Conservation (phyloP, 64 coral and sea anemone species). For the Exaiptasia diaphana region DNA sequence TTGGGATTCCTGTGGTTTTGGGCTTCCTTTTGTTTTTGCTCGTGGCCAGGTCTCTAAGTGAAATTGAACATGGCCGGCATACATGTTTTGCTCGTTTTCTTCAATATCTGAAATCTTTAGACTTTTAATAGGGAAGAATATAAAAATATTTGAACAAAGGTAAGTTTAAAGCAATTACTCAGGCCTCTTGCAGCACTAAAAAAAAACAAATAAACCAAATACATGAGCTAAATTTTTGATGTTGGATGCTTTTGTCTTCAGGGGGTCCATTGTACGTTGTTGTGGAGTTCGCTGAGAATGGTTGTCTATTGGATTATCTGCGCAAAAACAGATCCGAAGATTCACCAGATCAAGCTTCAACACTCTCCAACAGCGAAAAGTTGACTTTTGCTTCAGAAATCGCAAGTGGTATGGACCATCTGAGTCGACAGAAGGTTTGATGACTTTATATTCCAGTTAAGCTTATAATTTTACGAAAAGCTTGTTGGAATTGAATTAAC, state of each 20-base stretch:
- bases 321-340: not conserved
- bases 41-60: too few species aligned
- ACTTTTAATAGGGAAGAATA: too few species aligned
- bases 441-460: not conserved
- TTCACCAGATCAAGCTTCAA: not conserved
- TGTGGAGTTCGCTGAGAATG: constrained; percentile 55
- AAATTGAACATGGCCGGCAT: too few species aligned
- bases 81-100: too few species aligned
- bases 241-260: not conserved
- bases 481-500: not conserved
- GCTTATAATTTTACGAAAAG: not conserved
- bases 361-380: not conserved
- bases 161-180: too few species aligned
- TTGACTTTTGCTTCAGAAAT: constrained; percentile 20
- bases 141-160: too few species aligned
- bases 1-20: too few species aligned
- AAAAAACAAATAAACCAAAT: too few species aligned
- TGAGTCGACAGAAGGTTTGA: constrained; percentile 26
- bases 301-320: constrained; percentile 21
- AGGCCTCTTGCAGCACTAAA: too few species aligned
- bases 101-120: too few species aligned
- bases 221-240: too few species aligned
- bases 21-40: too few species aligned
- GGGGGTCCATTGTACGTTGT: constrained; percentile 25
- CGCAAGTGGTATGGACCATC: constrained; percentile 40